Base-by-base conservation (phyloP, 64 coral and sea anemone genomes). In the Pachyseris speciosa region DNA sequence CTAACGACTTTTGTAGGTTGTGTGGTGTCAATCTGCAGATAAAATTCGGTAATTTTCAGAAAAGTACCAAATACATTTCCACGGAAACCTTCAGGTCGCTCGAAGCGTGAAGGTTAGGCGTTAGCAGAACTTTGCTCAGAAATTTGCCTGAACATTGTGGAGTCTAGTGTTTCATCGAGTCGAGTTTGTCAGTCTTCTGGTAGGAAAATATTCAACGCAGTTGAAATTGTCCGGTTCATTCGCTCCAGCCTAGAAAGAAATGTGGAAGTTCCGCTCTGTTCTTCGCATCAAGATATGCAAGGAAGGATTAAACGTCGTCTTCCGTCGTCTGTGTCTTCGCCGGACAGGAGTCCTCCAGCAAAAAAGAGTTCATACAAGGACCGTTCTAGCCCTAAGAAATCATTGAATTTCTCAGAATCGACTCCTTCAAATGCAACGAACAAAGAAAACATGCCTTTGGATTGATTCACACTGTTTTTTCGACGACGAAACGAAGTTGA, bases 41-140 rank as follows among this genome's bases (percentile, higher is more conserved):
- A n/a, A n/a, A n/a, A n/a, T n/a, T n/a, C n/a, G n/a, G n/a, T n/a
- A n/a, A n/a, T n/a, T n/a, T n/a, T n/a, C n/a, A n/a, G n/a, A n/a
- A n/a, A n/a, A n/a, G n/a, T n/a, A n/a, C n/a, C n/a, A n/a, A n/a
- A n/a, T n/a, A n/a, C n/a, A 17, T 80, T 37, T 90, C 60, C 9
- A 90, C 87, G 3, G 87, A 90, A 89, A 71, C 41, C 9, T 50
- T 78, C 20, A 17, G 29, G 30, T 6, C 2, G 19, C 26, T 13
- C n/a, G 0, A 19, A 78, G 42, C 29, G 42, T 10, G 50, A 15
- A 12, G 42, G 42, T 31, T 10, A 30, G 15, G 11, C 74, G 13
- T 33, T 52, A 29, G 74, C 74, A 87, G 60, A 85, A 85, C 34
- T 67, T 40, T 85, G 83, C 22, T 61, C 39, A 2, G 83, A 85